A percentile compares a stretch with the other conserved stretches of the same genome.
Evolutionary conservation across 2,113 vertebrate species (phyloP).

Genomic region (Mirza zaza): DNA sequence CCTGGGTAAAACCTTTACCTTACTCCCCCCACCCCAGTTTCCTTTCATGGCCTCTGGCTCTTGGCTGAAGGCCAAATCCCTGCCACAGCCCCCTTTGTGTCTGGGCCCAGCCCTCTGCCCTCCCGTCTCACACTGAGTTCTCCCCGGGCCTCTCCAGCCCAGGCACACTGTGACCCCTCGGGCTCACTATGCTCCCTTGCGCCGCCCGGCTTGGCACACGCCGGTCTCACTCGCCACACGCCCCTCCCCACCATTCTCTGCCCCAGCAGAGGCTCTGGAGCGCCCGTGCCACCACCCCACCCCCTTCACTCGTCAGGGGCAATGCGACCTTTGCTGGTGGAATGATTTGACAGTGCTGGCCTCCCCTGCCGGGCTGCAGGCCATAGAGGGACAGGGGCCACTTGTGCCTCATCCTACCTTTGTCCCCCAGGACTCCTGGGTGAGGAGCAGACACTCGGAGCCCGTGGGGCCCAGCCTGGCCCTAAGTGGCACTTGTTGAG

Average conservation of each 20-base stretch:
- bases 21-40: background rate
- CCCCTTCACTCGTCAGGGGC: background rate
- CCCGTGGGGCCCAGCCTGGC: background rate
- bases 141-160: background rate
- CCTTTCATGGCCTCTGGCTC: background rate
- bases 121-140: background rate
- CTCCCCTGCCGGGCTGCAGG: background rate
- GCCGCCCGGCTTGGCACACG: background rate
- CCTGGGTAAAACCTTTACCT: background rate
- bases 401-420: background rate
- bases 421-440: background rate
- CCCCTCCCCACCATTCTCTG: background rate
- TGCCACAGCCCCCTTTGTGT: accelerated
- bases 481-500: background rate
- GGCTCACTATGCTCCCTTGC: no score
- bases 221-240: background rate
- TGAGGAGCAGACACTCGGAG: background rate
- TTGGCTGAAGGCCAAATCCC: background rate
- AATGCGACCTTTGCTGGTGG: background rate
- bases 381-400: background rate
- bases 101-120: background rate
- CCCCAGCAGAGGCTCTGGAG: background rate
- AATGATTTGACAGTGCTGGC: background rate
- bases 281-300: background rate
- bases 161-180: background rate